Percentiles rank a stretch among this genome's conserved stretches.
Evolutionary conservation across 2,113 vertebrate genomes (phyloP).

Genomic region (Sorex fumeus): DNA sequence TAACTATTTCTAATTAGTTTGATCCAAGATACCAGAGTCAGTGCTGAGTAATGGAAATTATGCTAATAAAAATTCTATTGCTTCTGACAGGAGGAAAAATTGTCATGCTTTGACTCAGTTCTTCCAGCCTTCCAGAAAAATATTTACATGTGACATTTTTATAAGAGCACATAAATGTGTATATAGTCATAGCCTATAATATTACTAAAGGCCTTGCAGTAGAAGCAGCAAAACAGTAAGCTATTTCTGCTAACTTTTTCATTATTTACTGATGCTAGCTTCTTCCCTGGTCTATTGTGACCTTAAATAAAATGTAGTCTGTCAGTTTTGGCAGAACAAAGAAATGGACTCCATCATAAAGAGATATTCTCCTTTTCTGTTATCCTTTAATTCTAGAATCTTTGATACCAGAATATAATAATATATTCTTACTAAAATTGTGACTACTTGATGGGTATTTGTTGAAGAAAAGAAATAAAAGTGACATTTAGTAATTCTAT

Average conservation of each 20-base stretch:
- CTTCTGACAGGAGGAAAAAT: slow-evolving; percentile 79
- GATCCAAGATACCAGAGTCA: slow-evolving; percentile 85
- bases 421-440: neutral
- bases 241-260: slow-evolving; percentile 70
- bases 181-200: slow-evolving; percentile 76
- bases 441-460: neutral
- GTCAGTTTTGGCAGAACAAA: slow-evolving; percentile 14
- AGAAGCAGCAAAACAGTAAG: slow-evolving; percentile 55
- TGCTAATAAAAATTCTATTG: slow-evolving; percentile 86
- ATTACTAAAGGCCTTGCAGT: slow-evolving; percentile 69
- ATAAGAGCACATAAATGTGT: slow-evolving; percentile 78
- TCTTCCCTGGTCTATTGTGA: slow-evolving; percentile 33
- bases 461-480: neutral
- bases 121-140: slow-evolving; percentile 71
- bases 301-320: slow-evolving; percentile 63
- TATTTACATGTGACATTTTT: slow-evolving; percentile 86
- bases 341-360: slow-evolving; percentile 10
- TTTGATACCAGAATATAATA: slow-evolving; percentile 22
- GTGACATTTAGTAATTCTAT: slow-evolving; percentile 1
- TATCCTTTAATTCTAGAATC: slow-evolving; percentile 1
- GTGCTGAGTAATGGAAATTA: slow-evolving; percentile 86
- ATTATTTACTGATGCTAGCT: slow-evolving; percentile 48
- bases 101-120: slow-evolving; percentile 70
- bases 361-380: neutral
- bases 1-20: slow-evolving; percentile 87